Conservation (phyloP, 2,113 vertebrate genomes). For the Macrotis lagotis region DNA sequence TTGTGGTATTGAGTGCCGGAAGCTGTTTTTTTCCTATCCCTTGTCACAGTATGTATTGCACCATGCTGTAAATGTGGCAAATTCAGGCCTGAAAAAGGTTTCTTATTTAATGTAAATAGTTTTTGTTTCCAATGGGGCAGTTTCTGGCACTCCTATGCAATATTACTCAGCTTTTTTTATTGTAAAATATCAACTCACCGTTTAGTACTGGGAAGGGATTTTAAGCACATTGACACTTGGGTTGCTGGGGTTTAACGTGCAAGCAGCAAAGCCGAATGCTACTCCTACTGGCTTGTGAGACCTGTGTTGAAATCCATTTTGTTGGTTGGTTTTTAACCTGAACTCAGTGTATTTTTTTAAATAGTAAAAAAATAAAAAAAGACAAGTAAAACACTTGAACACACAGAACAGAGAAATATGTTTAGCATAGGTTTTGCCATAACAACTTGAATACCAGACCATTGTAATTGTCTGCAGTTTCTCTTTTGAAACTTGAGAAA, state of each 20-base stretch:
- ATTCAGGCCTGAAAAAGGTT: too few relatives aligned
- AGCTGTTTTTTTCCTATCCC: constrained; percentile 86
- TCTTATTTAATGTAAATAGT: too few relatives aligned
- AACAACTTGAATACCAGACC: too few relatives aligned
- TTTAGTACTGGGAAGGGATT: constrained; percentile 86
- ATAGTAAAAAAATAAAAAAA: too few relatives aligned
- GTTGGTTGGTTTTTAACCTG: constrained; percentile 84
- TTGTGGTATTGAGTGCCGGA: constrained; percentile 89
- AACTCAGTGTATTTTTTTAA: too few relatives aligned
- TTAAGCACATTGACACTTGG: constrained; percentile 67
- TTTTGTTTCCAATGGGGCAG: constrained; percentile 91
- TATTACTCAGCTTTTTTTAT: constrained; percentile 90
- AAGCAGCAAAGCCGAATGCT: constrained; percentile 63
- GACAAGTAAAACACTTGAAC: too few relatives aligned
- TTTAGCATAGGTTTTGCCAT: too few relatives aligned
- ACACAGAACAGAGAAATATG: too few relatives aligned
- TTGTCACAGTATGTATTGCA: too few relatives aligned
- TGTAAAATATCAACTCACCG: constrained; percentile 86
- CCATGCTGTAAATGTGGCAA: too few relatives aligned
- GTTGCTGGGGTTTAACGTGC: constrained; percentile 73
- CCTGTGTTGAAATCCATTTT: constrained; percentile 77
- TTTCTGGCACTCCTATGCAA: constrained; percentile 94
- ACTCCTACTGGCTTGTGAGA: constrained; percentile 73
- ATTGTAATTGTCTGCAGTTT: too few relatives aligned
- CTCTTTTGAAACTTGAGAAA: constrained; percentile 45